Evolutionary conservation across 2,888 invertebrate species (phyloP).

Genomic region (Zaprionus lineosus): DNA sequence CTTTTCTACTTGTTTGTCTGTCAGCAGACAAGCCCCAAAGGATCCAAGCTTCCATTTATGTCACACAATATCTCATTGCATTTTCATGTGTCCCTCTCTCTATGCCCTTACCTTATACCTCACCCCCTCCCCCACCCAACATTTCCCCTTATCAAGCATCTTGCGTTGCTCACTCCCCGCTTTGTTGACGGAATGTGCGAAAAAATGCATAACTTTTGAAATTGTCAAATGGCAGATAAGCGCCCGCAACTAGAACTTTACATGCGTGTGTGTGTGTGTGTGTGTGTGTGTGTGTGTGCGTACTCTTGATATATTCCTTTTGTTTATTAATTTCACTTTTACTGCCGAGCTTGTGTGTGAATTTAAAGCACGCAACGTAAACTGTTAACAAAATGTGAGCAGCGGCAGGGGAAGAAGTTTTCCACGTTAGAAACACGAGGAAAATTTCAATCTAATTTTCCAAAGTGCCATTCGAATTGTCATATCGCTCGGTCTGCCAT

Average conservation of each 20-base stretch:
- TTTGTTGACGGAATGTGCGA: slow-evolving; percentile 55
- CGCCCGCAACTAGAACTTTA: neutral
- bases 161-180: too few relatives aligned
- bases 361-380: slow-evolving; percentile 50
- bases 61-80: slow-evolving; percentile 44
- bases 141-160: too few relatives aligned
- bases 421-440: too few relatives aligned
- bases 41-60: neutral
- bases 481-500: too few relatives aligned
- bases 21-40: neutral
- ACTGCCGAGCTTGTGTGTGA: slow-evolving; percentile 12
- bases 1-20: slow-evolving; percentile 3
- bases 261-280: slow-evolving; percentile 38
- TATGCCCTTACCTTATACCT: too few relatives aligned
- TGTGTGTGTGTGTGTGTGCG: slow-evolving; percentile 39
- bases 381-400: slow-evolving; percentile 5
- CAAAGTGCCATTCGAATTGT: too few relatives aligned
- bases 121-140: too few relatives aligned
- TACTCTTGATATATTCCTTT: slow-evolving; percentile 29
- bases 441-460: too few relatives aligned
- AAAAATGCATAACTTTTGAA: slow-evolving; percentile 59
- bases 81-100: slow-evolving; percentile 46
- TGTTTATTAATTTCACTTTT: slow-evolving; percentile 54
- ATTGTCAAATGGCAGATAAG: slow-evolving; percentile 61
- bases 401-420: neutral